These are phyloP conservation scores for Sycophila sp. DNA, from an alignment of 1,140 invertebrate species.

Conservation along the genomic window DNA sequence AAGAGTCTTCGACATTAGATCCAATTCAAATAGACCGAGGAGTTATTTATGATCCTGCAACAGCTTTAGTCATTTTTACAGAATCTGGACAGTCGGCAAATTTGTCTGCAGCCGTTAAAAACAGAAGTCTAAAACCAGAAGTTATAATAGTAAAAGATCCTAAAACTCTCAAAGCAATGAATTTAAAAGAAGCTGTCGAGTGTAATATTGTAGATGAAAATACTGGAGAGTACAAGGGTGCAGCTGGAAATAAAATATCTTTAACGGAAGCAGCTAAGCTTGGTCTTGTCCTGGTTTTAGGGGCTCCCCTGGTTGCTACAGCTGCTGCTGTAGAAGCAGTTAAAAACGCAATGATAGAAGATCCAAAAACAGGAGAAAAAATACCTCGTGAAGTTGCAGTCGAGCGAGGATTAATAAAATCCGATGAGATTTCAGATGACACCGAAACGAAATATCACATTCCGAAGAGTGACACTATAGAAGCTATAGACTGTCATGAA, in stretches of 20 bases:
- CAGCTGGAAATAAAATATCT: constrained; percentile 72
- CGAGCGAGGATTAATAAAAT: constrained; percentile 76
- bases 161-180: constrained; percentile 74
- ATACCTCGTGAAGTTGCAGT: constrained; percentile 83
- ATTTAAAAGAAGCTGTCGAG: constrained; percentile 79
- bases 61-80: constrained; percentile 77
- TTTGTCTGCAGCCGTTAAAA: constrained; percentile 75
- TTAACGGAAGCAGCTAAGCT: constrained; percentile 81
- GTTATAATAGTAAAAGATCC: constrained; percentile 84
- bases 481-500: neutral
- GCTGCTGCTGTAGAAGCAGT: constrained; percentile 65
- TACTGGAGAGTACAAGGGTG: constrained; percentile 77
- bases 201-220: constrained; percentile 79
- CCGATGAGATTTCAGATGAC: constrained; percentile 51
- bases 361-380: constrained; percentile 81
- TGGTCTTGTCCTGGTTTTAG: constrained; percentile 76
- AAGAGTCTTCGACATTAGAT: constrained; percentile 69
- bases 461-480: neutral
- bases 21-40: constrained; percentile 76
- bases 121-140: constrained; percentile 73
- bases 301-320: constrained; percentile 75
- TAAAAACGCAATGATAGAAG: constrained; percentile 75
- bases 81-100: constrained; percentile 75
- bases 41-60: constrained; percentile 80
- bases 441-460: constrained; percentile 22